phyloP scores from a whole-genome alignment of 2,797 vertebrate species.

The Siniperca undulata region DNA sequence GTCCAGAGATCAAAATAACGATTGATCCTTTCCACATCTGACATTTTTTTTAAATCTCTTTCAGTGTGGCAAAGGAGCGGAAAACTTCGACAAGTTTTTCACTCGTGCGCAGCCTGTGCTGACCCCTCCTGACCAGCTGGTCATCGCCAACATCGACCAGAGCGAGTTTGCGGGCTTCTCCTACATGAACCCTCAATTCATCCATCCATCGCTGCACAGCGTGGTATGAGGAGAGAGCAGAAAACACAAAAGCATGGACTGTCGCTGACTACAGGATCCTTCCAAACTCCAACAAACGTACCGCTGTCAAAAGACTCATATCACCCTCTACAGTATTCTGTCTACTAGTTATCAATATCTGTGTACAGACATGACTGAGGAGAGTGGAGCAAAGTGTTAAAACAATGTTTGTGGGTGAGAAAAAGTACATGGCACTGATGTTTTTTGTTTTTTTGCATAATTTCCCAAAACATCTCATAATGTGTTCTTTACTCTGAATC shows the following conservation, averaged over 20 bases:
- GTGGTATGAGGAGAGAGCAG: constrained; percentile 87
- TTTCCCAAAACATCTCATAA: constrained; percentile 42
- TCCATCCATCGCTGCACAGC: constrained; percentile 90
- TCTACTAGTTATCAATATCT: constrained; percentile 51
- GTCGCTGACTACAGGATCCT: constrained; percentile 58
- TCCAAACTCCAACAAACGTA: constrained; percentile 52
- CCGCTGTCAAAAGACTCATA: constrained; percentile 53
- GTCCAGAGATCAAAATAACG: constrained; percentile 7
- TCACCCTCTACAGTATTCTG: constrained; percentile 57
- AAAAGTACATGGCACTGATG: constrained; percentile 43
- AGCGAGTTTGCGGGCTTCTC: constrained; percentile 98
- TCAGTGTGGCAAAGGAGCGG: constrained; percentile 96
- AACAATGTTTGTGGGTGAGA: constrained; percentile 18
- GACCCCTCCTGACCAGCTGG: constrained; percentile 96
- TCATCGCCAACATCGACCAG: constrained; percentile 99
- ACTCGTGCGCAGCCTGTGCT: constrained; percentile 95
- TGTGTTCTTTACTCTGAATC: constrained; percentile 30
- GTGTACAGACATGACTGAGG: constrained; percentile 45
- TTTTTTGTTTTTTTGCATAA: constrained; percentile 19
- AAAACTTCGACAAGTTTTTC: constrained; percentile 99
- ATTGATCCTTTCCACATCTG: neutral
- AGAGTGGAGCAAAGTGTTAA: constrained; percentile 35
- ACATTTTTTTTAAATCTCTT: constrained; percentile 27
- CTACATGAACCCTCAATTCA: constrained; percentile 93
- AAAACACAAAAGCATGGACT: constrained; percentile 44